phyloP scores from a whole-genome alignment of 2,888 invertebrate genomes.

The Pseudolycoriella hygida region DNA sequence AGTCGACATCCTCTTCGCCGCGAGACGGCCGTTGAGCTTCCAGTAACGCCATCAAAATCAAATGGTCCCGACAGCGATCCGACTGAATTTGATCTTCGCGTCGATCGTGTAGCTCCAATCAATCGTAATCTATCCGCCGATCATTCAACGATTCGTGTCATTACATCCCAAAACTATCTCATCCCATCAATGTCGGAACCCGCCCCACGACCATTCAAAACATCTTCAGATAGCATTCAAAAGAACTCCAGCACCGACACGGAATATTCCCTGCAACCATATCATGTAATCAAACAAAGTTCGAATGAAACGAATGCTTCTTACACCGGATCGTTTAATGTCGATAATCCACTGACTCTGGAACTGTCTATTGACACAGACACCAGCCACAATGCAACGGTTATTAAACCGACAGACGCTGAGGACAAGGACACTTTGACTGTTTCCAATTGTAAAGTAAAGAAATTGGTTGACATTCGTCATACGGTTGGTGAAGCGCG shows the following conservation, averaged over 20 bases:
- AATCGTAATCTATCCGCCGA: conserved; percentile 10
- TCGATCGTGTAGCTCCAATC: neutral
- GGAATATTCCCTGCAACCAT: conserved; percentile 28
- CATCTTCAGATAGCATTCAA: conserved; percentile 28
- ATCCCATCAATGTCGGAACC: conserved; percentile 5
- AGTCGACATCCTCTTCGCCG: conserved; percentile 26
- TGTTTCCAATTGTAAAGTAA: neutral
- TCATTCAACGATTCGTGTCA: neutral
- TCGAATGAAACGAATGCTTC: conserved; percentile 30
- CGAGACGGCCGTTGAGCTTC: conserved; percentile 26
- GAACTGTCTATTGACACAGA: conserved; percentile 26
- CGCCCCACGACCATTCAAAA: conserved; percentile 21
- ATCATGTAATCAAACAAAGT: conserved; percentile 29
- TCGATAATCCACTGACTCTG: conserved; percentile 27
- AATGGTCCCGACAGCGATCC: neutral
- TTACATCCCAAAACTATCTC: conserved; percentile 13
- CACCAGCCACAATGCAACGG: conserved; percentile 15
- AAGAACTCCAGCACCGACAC: conserved; percentile 30
- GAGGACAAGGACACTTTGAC: neutral
- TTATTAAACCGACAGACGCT: conserved; percentile 11
- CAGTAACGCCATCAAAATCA: conserved; percentile 24
- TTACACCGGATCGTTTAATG: conserved; percentile 27
- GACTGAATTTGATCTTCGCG: neutral
- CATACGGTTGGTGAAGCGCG: neutral
- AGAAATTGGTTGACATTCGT: neutral